Base-by-base conservation (phyloP, 2,888 invertebrate genomes). In the Odontothrips loti region DNA sequence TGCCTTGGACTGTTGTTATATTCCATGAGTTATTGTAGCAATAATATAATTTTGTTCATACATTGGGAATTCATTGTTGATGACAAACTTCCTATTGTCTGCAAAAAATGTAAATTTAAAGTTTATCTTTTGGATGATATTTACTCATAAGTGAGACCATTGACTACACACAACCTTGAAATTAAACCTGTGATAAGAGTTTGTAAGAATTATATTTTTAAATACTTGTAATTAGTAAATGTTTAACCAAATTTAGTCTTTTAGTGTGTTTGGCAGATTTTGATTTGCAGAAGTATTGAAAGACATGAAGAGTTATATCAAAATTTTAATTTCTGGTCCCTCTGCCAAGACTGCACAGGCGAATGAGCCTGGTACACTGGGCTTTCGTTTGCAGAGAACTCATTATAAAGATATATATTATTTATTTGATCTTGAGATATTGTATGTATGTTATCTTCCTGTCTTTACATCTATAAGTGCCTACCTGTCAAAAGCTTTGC, bases 121-220 rank as follows among this genome's bases (percentile, higher is more conserved):
- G 27, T 75, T 12, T 75, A 75, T 75, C 23, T 75, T 75, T 75
- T 75, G 68, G 68, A 27, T 75, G 23, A 75, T 23, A 75, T 75
- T 75, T 75, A 27, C 68, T 27, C 68, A 75, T 75, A 75, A 27
- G 68, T 75, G 27, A 75, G 27, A 75, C 68, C 68, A 75, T 75
- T 75, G 68, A 75, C 68, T 75, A 23, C 27, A 23, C 27, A 27
- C 68, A 75, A 75, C 27, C 68, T 75, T 75, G 68, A 75, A 75
- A 75, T 75, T 75, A 75, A 75, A 75, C 68, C 68, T 75, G 68
- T 75, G 68, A 75, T 75, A 75, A 75, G 68, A 75, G 68, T 75
- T 27, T 75, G 68, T 75, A 75, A 75, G 68, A 75, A 75, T 27
- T 75, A 75, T 75, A 75, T 75, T 75, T 75, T 75, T 75, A 75